Evolutionary conservation across 2,113 vertebrate species (phyloP).

Genomic region (Spermophilus dauricus): DNA sequence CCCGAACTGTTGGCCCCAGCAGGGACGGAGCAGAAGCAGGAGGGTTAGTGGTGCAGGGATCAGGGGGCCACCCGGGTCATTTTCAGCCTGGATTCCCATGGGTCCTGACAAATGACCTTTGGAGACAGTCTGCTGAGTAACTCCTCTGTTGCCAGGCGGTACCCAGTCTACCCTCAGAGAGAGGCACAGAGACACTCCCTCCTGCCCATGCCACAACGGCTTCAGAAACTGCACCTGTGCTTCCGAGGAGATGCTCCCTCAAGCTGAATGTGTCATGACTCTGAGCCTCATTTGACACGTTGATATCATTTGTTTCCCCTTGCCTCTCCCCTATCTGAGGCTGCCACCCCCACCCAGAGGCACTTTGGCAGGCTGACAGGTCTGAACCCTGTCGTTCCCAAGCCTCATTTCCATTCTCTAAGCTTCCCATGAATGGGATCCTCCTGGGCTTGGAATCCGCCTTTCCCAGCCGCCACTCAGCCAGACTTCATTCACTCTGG

Average conservation of each 20-base stretch:
- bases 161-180: not conserved
- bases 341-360: not conserved
- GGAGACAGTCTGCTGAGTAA: not conserved
- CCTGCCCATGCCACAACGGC: not conserved
- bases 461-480: not conserved
- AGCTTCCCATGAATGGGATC: not conserved
- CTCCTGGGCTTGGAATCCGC: not conserved
- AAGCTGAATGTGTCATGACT: not conserved
- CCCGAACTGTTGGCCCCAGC: not conserved
- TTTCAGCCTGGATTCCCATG: not conserved
- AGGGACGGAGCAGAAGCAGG: not conserved
- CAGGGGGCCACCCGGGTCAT: not conserved
- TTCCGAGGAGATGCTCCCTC: not conserved
- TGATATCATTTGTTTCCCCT: not conserved
- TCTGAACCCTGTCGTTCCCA: not conserved
- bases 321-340: not conserved
- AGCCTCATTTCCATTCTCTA: not conserved
- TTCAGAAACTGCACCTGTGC: not conserved
- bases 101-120: not conserved
- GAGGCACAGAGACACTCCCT: fast-evolving
- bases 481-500: not conserved
- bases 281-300: not conserved
- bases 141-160: fast-evolving
- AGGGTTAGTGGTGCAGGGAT: not conserved
- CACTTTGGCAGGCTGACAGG: not conserved